Evolutionary conservation across 2,113 vertebrate species (phyloP).

Genomic region (Benitochromis conjunctus): DNA sequence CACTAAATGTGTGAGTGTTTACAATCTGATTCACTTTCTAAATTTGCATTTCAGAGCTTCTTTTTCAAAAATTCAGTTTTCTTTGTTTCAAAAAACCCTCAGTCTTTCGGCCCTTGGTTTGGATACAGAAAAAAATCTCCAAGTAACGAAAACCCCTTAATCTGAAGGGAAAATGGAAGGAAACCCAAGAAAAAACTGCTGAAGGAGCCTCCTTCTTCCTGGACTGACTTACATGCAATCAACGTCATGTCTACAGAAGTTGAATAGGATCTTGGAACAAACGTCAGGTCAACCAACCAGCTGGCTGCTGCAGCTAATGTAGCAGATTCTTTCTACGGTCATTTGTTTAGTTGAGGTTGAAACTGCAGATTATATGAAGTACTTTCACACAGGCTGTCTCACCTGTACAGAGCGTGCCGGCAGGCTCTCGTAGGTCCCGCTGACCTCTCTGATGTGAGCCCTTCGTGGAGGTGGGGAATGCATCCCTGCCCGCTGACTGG

Average conservation of each 20-base stretch:
- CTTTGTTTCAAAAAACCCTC: background rate
- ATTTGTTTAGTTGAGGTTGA: background rate
- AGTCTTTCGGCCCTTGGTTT: background rate
- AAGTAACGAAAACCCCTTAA: background rate
- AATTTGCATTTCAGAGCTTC: background rate
- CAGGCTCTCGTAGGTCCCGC: slow-evolving; percentile 87
- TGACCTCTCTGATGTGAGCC: slow-evolving; percentile 76
- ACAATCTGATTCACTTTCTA: too few species aligned
- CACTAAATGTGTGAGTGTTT: background rate
- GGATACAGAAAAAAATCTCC: background rate
- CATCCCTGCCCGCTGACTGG: slow-evolving; percentile 83
- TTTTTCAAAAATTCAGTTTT: background rate
- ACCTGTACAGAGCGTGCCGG: slow-evolving; percentile 86
- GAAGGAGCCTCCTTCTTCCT: background rate
- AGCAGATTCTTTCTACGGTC: background rate
- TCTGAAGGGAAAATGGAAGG: background rate
- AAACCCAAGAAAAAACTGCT: background rate
- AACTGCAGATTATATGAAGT: background rate
- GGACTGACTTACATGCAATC: background rate
- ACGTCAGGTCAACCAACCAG: background rate
- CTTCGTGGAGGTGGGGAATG: slow-evolving; percentile 87
- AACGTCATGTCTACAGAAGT: background rate
- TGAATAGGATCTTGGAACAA: background rate
- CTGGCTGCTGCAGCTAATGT: background rate
- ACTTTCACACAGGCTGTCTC: background rate